Base-by-base conservation (phyloP, 2,888 invertebrate genomes). In the Drosophila dives region DNA sequence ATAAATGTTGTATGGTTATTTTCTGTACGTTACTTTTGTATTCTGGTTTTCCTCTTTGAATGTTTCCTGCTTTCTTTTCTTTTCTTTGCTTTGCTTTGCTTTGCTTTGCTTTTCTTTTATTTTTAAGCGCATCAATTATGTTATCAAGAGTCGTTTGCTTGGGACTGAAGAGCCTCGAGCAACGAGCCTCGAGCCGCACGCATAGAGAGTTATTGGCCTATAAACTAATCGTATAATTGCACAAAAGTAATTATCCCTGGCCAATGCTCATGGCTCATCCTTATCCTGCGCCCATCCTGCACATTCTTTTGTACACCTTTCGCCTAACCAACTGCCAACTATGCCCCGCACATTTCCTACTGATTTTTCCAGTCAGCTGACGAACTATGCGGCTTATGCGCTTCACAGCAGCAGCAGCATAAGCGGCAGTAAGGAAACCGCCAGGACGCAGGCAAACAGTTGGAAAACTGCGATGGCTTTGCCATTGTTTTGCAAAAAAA, bases 151-250 rank as follows among this genome's bases (percentile, higher is more conserved):
- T 51, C 58, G 65, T 29, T 51, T 45, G 74, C 26, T 51, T 48
- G 36, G 33, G 54, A 54, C 17, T n/a, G 5, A 33, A 53, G 34
- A 26, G 33, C 38, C 51, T 65, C 58, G 38, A 42, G 42, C 42
- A 11, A 12, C 42, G 12, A 54, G 36, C 45, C 50, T 69, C 62
- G 48, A 53, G 48, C 55, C 56, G 58, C 48, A 59, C n/a, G 73
- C 64, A 86, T 90, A 81, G 81, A 83, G 79, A 91, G 76, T 80
- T 90, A 89, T 90, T 91, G 90, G 90, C 88, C 91, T 91, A 91
- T 90, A 90, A 91, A 90, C 77, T 90, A 91, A 91, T 91, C 91
- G 86, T 69, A 86, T 91, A 91, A 91, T 90, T 89, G 89, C 76
- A 86, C 80, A 83, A 76, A 86, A 88, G 89, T 86, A 87, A 90